Base-by-base conservation (phyloP, 2,113 vertebrate species). In the Sylvia atricapilla region DNA sequence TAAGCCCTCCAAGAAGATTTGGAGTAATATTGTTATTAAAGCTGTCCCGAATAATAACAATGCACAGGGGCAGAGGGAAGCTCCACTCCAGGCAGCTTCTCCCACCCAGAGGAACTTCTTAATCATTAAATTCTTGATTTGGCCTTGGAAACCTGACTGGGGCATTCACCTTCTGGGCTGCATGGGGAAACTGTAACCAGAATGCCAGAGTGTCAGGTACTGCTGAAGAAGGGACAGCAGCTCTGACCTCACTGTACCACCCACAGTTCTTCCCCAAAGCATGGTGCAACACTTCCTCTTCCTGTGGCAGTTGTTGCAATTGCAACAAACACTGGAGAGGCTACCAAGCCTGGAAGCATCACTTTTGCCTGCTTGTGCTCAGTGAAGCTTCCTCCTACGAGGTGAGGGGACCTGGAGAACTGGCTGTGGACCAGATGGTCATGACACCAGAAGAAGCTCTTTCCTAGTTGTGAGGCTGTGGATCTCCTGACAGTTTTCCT, bases 311-410 rank as follows among this genome's bases (percentile, higher is more conserved):
- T 33, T 37, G 31, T 11, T 39, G 59, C 80, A 20, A 28, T 70
- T 31, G 30, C 37, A 35, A 7, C 2, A 1, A 50, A 37, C 28
- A 2, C n/a, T 43, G 31, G 19, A 0, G 18, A 44, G 47, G 47
- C 24, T 30, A 28, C 46, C 0, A 0, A 49, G 60, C 21, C 23
- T 4, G 0, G 56, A n/a, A 46, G 18, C 4, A 2, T 37, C 67
- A 12, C 6, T 33, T 43, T 46, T 1, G 0, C 56, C 55, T 0
- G 3, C 11, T n/a, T 1, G 8, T 15, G 59, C 37, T 60, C 23
- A 19, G 46, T 2, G 0, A 21, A 1, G 8, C 31, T 19, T 70
- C n/a, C 18, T 20, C 41, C 0, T 9, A 47, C 55, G 10, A 91
- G 86, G 86, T 75, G 60, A 90, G 70, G 18, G 49, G 18, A 4